Evolutionary conservation across 2,797 vertebrate genomes (phyloP), one percentile per base, ranked within the genome.

Genomic region (Oreonectes daqikongensis): DNA sequence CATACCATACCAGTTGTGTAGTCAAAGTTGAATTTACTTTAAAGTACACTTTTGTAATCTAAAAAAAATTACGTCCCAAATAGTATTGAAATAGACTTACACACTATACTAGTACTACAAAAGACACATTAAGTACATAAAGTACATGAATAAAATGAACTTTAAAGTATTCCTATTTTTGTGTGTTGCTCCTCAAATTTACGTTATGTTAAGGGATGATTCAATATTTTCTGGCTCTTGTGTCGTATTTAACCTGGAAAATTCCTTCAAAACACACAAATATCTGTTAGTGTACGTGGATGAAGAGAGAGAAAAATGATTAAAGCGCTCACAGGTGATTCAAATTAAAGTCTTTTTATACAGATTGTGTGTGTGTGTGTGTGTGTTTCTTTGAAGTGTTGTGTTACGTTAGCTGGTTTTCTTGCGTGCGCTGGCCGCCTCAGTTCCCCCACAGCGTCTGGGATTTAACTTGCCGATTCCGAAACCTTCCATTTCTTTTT

Each of bases 351-450:
- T 52, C 7, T 17, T 32, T 50, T 67, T 17, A n/a, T 72, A 28
- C 18, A n/a, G 15, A 40, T 8, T 44, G 22, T n/a, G 38, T 46
- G 50, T 66, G 72, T 67, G 59, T 57, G 5, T 76, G 66, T 79
- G 42, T 68, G 53, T 68, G 57, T 9, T 55, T 44, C 70, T 81
- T 74, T 81, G 75, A 81, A 81, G 64, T 48, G 63, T 35, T 28
- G 38, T 64, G 69, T 40, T 40, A 5, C 40, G 52, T 57, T 60
- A 18, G 53, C 55, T 12, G 32, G 50, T 66, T 42, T 55, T 50
- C 61, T 65, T 42, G 18, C 53, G 8, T 68, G 63, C 55, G 44
- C 26, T 22, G 73, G 38, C 38, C 35, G 38, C 26, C 40, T 59
- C 26, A 12, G 52, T 26, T 59, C 73, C 52, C 72, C 73, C 73